These are phyloP conservation scores for Squalus acanthias DNA, from an alignment of 2,797 vertebrate species.

Conservation along the genomic window DNA sequence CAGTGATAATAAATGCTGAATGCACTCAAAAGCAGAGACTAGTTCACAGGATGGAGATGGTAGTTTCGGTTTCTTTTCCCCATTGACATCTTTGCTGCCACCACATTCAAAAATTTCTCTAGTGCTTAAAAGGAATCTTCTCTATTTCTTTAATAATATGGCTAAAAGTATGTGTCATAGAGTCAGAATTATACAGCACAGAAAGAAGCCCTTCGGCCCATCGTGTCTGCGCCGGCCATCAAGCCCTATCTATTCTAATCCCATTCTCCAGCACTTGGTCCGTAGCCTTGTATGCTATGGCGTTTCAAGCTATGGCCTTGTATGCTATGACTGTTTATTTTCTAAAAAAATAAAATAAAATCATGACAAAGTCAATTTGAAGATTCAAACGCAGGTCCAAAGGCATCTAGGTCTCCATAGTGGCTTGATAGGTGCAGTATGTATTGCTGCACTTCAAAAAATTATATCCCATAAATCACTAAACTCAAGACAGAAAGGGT, in stretches of 20 bases:
- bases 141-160: background rate
- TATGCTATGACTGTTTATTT: background rate
- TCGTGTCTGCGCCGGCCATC: too few relatives aligned
- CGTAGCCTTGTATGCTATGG: too few relatives aligned
- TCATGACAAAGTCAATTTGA: background rate
- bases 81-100: background rate
- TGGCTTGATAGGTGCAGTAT: background rate
- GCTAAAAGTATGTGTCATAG: background rate
- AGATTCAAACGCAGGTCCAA: background rate
- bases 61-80: background rate
- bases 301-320: too few relatives aligned
- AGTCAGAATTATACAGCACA: too few relatives aligned
- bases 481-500: too few relatives aligned
- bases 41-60: background rate
- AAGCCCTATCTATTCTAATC: too few relatives aligned
- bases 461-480: background rate
- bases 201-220: too few relatives aligned
- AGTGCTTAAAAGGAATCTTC: background rate
- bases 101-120: background rate
- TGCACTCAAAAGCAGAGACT: background rate
- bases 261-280: too few relatives aligned
- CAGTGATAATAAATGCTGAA: background rate
- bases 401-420: background rate
- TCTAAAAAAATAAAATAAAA: background rate
- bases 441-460: background rate